Evolutionary conservation across 2,797 vertebrate species (phyloP).

Genomic region (Schizopygopsis pylzovi): DNA sequence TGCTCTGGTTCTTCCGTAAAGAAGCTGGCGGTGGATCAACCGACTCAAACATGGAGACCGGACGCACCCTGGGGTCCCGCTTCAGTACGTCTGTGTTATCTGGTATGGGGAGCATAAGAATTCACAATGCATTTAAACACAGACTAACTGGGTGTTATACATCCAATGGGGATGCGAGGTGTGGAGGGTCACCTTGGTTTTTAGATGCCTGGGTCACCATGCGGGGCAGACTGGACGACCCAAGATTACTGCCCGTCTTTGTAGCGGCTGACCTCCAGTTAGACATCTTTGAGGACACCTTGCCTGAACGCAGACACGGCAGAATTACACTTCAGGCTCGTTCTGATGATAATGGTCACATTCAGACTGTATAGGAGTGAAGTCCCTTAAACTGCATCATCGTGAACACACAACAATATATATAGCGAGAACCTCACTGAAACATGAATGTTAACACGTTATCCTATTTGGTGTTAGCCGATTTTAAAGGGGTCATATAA

Average conservation of each 20-base stretch:
- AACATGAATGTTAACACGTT: too few species aligned
- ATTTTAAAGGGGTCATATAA: too few species aligned
- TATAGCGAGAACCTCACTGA: too few species aligned
- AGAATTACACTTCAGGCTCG: not conserved
- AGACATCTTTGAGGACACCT: conserved; percentile 67
- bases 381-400: too few species aligned
- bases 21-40: conserved; percentile 78
- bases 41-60: conserved; percentile 93
- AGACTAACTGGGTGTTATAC: not conserved
- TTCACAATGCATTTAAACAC: not conserved
- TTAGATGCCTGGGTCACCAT: conserved; percentile 68
- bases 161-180: not conserved
- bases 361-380: too few species aligned
- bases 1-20: conserved; percentile 95
- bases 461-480: too few species aligned
- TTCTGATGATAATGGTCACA: not conserved
- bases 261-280: conserved; percentile 69
- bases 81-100: conserved; percentile 83
- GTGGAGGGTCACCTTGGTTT: conserved; percentile 70
- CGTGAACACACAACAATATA: too few species aligned
- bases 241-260: conserved; percentile 69
- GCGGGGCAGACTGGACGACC: conserved; percentile 78
- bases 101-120: conserved; percentile 44
- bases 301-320: conserved; percentile 66
- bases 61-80: conserved; percentile 89